Conservation (phyloP, 53 echinoderm and acorn worm genomes). For the Echinarachnius parma region DNA sequence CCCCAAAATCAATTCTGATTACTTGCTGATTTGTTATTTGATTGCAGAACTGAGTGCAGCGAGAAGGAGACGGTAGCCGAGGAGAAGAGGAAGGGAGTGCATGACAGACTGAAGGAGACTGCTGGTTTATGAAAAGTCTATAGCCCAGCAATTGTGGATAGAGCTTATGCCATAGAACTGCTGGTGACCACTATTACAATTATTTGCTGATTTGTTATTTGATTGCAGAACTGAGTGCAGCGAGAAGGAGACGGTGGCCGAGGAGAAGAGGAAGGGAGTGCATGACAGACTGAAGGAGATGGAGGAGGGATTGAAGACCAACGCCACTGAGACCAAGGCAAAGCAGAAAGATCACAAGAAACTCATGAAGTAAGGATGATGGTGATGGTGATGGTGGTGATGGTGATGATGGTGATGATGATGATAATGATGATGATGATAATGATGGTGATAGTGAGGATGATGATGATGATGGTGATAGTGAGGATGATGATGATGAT, state of each 20-base stretch:
- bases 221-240: conserved; percentile 63
- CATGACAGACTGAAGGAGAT: conserved; percentile 62
- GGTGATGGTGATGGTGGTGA: no score
- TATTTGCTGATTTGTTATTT: neutral
- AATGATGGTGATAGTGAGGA: no score
- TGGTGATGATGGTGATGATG: no score
- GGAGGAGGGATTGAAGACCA: conserved; percentile 54
- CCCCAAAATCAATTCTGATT: no score
- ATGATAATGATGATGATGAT: no score
- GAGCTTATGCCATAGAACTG: no score
- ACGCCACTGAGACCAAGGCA: conserved; percentile 55
- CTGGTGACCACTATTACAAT: no score
- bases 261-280: conserved; percentile 69
- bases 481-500: no score
- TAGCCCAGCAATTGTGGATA: no score
- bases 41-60: conserved; percentile 63
- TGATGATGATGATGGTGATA: no score
- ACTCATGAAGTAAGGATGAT: conserved; percentile 63
- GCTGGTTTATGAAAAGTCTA: no score
- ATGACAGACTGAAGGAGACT: conserved; percentile 57
- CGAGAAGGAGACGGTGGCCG: conserved; percentile 54
- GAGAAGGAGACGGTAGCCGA: conserved; percentile 57
- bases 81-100: conserved; percentile 69
- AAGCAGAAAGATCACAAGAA: conserved; percentile 83
- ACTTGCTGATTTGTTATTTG: no score